phyloP scores from a whole-genome alignment of 2,113 vertebrate species.

The Fregetta grallaria region DNA sequence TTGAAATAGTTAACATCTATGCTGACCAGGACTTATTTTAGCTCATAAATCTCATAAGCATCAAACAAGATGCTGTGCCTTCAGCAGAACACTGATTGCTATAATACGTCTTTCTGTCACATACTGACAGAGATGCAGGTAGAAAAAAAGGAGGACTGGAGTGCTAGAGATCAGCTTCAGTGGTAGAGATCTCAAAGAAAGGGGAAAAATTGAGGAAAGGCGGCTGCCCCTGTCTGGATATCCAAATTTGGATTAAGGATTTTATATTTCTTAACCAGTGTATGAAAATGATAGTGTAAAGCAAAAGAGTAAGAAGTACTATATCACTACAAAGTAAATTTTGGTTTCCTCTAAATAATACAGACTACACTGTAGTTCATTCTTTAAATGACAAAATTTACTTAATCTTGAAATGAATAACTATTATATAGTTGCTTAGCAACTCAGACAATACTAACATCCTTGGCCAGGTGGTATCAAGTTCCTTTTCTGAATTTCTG shows the following conservation, averaged over 20 bases:
- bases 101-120: conserved; percentile 22
- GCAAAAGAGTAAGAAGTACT: neutral
- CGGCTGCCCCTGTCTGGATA: neutral
- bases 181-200: neutral
- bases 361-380: neutral
- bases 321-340: neutral
- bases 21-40: conserved; percentile 8
- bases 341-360: neutral
- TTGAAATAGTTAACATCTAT: neutral
- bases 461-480: neutral
- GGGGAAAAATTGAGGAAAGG: neutral
- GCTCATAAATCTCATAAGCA: neutral
- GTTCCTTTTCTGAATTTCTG: conserved; percentile 7
- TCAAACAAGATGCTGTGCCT: conserved; percentile 2
- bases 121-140: neutral
- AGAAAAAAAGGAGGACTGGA: neutral
- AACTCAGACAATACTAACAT: conserved; percentile 17
- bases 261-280: neutral
- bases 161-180: neutral
- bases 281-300: neutral
- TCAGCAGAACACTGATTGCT: conserved; percentile 9
- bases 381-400: conserved; percentile 12
- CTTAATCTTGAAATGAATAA: conserved; percentile 2
- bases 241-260: neutral
- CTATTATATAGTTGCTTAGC: conserved; percentile 29